Percentiles rank a stretch among this genome's conserved stretches.
These are phyloP conservation scores for Boleophthalmus pectinirostris DNA, from an alignment of 2,113 vertebrate species.

Conservation along the genomic window DNA sequence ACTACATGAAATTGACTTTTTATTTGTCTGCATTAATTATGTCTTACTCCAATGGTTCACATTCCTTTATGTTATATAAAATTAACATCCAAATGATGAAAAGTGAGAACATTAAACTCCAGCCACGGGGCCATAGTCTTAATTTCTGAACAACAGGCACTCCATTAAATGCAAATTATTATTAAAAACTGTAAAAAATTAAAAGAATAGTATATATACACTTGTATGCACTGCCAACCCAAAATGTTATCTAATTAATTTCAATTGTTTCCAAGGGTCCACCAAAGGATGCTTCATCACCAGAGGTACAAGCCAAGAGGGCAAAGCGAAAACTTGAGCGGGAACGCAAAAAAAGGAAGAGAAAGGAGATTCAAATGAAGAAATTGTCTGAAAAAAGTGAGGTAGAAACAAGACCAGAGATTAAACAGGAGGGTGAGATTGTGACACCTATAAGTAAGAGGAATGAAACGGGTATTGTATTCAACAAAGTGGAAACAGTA, in stretches of 20 bases:
- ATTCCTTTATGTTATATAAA: too few relatives aligned
- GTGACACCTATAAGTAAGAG: constrained; percentile 42
- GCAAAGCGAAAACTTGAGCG: constrained; percentile 86
- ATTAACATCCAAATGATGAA: too few relatives aligned
- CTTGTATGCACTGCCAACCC: background rate
- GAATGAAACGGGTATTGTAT: constrained; percentile 74
- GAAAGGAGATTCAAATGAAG: constrained; percentile 83
- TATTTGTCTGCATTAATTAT: too few relatives aligned
- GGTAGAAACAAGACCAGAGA: constrained; percentile 25
- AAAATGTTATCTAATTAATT: background rate
- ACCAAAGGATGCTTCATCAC: constrained; percentile 71
- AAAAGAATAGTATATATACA: background rate
- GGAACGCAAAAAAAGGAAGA: constrained; percentile 90
- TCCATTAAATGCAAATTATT: too few relatives aligned
- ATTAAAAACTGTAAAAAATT: background rate
- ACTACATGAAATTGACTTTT: background rate
- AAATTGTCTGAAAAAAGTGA: constrained; percentile 72
- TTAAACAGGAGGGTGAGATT: constrained; percentile 13
- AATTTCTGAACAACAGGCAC: too few relatives aligned
- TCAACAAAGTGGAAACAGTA: constrained; percentile 84
- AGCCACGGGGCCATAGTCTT: too few relatives aligned
- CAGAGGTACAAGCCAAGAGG: constrained; percentile 81
- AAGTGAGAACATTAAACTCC: too few relatives aligned
- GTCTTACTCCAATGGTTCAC: too few relatives aligned
- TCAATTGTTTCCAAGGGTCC: constrained; percentile 68